Evolutionary conservation across 2,113 vertebrate genomes (phyloP).

Genomic region (Epinephelus moara): DNA sequence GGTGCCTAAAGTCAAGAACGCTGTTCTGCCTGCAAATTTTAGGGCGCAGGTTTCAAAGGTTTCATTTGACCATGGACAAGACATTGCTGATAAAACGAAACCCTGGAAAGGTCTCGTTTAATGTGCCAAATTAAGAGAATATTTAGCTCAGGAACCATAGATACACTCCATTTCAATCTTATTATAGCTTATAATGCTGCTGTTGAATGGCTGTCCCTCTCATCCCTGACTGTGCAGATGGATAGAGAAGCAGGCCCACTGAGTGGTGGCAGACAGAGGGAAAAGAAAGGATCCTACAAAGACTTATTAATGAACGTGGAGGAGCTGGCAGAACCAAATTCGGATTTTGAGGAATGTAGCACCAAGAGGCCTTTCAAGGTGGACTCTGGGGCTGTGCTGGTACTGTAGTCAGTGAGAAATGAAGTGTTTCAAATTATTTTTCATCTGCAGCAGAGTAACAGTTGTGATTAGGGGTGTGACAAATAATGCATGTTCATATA

Average conservation of each 20-base stretch:
- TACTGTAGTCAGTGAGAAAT: neutral
- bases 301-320: conserved; percentile 87
- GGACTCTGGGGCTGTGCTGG: neutral
- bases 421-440: neutral
- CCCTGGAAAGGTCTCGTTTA: no score
- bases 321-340: conserved; percentile 82
- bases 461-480: neutral
- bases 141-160: no score
- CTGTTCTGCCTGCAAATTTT: no score
- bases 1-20: no score
- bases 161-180: neutral
- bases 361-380: conserved; percentile 81
- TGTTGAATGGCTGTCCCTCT: neutral
- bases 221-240: conserved; percentile 35
- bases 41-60: no score
- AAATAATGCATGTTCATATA: neutral
- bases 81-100: no score
- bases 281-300: conserved; percentile 87
- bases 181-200: no score
- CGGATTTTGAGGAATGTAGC: conserved; percentile 81
- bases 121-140: no score
- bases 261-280: conserved; percentile 84
- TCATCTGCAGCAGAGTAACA: neutral
- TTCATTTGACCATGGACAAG: no score
- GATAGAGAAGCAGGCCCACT: conserved; percentile 80